Conservation (phyloP, 92 coral and sea anemone genomes). For the Scolanthus callimorphus region DNA sequence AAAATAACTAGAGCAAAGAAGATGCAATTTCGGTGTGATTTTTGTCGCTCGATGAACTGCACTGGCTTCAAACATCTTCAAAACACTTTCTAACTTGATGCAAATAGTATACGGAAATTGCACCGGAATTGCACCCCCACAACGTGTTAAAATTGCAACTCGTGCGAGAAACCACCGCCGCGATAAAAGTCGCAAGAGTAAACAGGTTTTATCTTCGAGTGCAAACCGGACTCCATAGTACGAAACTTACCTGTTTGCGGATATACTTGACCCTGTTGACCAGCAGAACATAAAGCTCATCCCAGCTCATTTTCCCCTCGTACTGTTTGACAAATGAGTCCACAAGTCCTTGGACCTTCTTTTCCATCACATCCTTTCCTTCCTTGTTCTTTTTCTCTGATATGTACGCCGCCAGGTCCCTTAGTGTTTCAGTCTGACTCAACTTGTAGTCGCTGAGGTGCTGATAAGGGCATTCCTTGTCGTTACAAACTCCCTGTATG, state of each 20-base stretch:
- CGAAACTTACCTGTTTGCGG: slow-evolving; percentile 30
- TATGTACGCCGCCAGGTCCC: slow-evolving; percentile 79
- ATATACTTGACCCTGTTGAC: slow-evolving; percentile 63
- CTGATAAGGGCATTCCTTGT: slow-evolving; percentile 76
- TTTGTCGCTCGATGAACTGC: too few species aligned
- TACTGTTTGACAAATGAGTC: slow-evolving; percentile 69
- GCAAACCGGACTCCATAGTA: too few species aligned
- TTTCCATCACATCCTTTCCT: slow-evolving; percentile 20
- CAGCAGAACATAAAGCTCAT: slow-evolving; percentile 76
- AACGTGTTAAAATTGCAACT: too few species aligned
- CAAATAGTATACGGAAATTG: too few species aligned
- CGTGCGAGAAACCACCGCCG: too few species aligned
- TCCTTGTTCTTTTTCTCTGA: slow-evolving; percentile 8
- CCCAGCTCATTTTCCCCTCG: slow-evolving; percentile 72
- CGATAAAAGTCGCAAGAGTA: too few species aligned
- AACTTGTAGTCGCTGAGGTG: slow-evolving; percentile 54
- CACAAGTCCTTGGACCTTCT: slow-evolving; percentile 33
- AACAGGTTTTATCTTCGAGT: neutral
- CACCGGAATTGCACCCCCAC: too few species aligned
- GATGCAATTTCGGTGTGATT: too few species aligned
- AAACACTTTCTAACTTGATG: too few species aligned
- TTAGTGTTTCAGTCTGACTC: slow-evolving; percentile 52
- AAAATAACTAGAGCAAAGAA: too few species aligned
- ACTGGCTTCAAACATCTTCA: slow-evolving; percentile 22
- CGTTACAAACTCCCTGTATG: slow-evolving; percentile 89